phyloP scores from a whole-genome alignment of 37 sponge, comb jelly and placozoan genomes.

The Amphimedon queenslandica region DNA sequence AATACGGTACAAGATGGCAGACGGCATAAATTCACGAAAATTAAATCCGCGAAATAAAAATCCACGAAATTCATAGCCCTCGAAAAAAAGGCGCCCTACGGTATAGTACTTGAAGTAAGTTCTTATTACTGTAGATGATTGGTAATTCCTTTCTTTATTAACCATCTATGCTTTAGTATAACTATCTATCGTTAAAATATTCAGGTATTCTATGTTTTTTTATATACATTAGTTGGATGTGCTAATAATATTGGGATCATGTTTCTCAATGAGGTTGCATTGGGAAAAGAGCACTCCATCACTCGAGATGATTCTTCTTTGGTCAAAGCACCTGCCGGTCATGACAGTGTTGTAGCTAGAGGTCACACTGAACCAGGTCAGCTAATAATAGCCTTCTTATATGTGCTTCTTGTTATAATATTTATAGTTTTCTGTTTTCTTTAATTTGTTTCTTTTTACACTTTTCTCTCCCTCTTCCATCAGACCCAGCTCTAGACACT shows the following conservation, averaged over 20 bases:
- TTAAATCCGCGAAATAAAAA: too few relatives aligned
- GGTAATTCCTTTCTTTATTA: too few relatives aligned
- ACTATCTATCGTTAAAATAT: not conserved
- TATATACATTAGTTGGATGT: slow-evolving; percentile 41
- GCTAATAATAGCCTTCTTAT: too few relatives aligned
- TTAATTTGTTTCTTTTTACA: not conserved
- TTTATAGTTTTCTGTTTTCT: not conserved
- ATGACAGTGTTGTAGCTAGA: slow-evolving; percentile 76
- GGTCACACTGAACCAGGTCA: slow-evolving; percentile 90
- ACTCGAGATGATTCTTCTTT: slow-evolving; percentile 64
- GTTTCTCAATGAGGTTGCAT: slow-evolving; percentile 86
- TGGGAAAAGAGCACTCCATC: slow-evolving; percentile 82
- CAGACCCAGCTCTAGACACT: slow-evolving; percentile 70
- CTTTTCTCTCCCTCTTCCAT: not conserved
- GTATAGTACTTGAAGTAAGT: too few relatives aligned
- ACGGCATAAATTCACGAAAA: too few relatives aligned
- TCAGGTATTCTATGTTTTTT: not conserved
- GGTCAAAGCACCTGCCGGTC: slow-evolving; percentile 55
- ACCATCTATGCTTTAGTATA: too few relatives aligned
- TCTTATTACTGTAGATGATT: too few relatives aligned
- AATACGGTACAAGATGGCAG: too few relatives aligned
- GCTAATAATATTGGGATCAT: slow-evolving; percentile 71
- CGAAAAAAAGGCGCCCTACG: too few relatives aligned
- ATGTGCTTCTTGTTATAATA: not conserved
- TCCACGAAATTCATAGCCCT: too few relatives aligned